Evolutionary conservation across 2,113 vertebrate genomes (phyloP), one percentile per base, ranked within the genome.

Genomic region (Gobius niger): DNA sequence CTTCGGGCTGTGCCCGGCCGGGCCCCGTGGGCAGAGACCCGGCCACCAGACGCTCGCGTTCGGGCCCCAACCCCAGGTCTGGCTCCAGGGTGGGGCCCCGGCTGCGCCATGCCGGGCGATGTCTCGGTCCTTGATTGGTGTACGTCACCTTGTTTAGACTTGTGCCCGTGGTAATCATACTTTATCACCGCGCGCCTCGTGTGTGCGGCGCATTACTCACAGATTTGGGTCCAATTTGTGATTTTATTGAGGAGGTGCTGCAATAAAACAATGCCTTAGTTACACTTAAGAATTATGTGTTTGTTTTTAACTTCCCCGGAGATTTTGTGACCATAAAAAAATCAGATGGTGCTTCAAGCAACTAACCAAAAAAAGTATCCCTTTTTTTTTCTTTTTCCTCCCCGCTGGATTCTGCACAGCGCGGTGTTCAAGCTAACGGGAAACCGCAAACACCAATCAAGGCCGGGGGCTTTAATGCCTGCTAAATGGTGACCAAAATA

Each of bases 401-500:
- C 0, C 49, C 7, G 24, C 44, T 9, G n/a, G 7, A 42, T 14
- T 65, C 14, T 49, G 41, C 15, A 41, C 46, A 42, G 46, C 50
- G 40, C 59, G 52, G 41, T 46, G 42, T 47, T n/a, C 19, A 47
- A 63, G 50, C 53, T 56, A 64, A 72, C 79, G 74, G 64, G 77
- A 68, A 15, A 44, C 44, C 24, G 68, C 62, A 13, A 73, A 73
- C 74, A 75, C 63, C 60, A 75, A 44, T 73, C 60, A 71, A 47
- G 57, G 50, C 51, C 67, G 5, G 56, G 57, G 66, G 73, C 59
- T 82, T 73, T 84, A 73, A 69, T 68, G 65, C 47, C 24, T 68
- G 41, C 68, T 81, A 83, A 85, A 77, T 64, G 51, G 67, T 68
- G 67, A 70, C 77, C 44, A 70, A 77, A 83, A 76, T 49, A 73